A percentile compares a stretch with the other conserved stretches of the same genome.
Evolutionary conservation across 2,113 vertebrate genomes (phyloP).

Genomic region (Sclerurus mexicanus): DNA sequence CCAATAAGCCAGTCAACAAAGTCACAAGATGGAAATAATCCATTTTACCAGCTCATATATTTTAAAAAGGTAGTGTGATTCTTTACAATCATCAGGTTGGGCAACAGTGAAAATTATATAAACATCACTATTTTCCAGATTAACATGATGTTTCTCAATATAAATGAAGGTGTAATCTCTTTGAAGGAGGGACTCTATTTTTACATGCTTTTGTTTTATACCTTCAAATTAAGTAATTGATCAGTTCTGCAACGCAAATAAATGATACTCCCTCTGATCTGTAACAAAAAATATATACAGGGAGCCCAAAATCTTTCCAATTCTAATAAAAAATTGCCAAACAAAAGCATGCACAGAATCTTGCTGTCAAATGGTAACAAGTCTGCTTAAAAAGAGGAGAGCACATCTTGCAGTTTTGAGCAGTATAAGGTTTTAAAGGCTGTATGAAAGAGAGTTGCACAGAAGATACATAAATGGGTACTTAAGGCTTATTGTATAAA

Average conservation of each 20-base stretch:
- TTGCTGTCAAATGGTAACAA: neutral
- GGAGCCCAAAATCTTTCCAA: neutral
- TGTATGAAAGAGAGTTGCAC: neutral
- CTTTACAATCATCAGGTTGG: neutral
- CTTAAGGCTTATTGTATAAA: neutral
- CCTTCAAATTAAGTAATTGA: neutral
- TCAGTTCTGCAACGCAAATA: neutral
- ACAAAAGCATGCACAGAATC: neutral
- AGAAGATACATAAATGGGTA: neutral
- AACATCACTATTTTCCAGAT: neutral
- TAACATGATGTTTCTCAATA: neutral
- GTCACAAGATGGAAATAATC: neutral
- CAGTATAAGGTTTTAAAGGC: neutral
- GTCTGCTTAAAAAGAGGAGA: neutral
- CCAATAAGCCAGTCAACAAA: constrained; percentile 6
- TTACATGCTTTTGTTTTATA: neutral
- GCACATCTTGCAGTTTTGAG: neutral
- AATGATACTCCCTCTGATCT: neutral
- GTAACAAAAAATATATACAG: neutral
- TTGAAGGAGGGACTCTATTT: neutral
- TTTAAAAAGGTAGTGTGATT: neutral
- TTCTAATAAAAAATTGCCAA: neutral
- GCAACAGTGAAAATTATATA: neutral
- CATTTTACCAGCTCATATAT: neutral
- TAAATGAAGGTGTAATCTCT: neutral